phyloP scores from a whole-genome alignment of 2,888 invertebrate species.

The Rotaria macrura region DNA sequence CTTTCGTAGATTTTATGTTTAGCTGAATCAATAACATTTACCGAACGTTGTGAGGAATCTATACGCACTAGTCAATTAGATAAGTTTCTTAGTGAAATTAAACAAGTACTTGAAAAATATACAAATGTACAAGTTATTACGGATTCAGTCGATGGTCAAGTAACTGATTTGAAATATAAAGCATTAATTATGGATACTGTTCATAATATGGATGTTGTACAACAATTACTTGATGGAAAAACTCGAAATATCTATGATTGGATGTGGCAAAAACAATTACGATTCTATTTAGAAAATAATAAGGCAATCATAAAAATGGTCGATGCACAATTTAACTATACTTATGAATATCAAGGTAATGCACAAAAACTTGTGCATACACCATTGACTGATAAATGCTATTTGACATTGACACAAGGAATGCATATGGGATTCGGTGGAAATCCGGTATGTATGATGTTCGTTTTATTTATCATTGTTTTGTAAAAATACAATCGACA shows the following conservation, averaged over 20 bases:
- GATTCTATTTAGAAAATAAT: conserved; percentile 40
- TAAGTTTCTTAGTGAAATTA: conserved; percentile 50
- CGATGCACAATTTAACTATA: conserved; percentile 82
- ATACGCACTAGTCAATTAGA: conserved; percentile 57
- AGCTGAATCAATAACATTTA: conserved; percentile 72
- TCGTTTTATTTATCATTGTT: too few species aligned
- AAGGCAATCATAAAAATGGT: conserved; percentile 73
- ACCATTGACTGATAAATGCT: conserved; percentile 88
- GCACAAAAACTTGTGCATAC: conserved; percentile 86
- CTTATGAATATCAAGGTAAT: conserved; percentile 96
- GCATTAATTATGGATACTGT: conserved; percentile 82
- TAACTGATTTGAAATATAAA: conserved; percentile 74
- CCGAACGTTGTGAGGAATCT: conserved; percentile 69
- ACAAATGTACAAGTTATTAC: conserved; percentile 44
- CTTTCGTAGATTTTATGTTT: conserved; percentile 63
- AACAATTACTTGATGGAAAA: conserved; percentile 60
- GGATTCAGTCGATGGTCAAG: conserved; percentile 42
- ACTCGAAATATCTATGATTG: conserved; percentile 65
- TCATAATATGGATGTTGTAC: conserved; percentile 73
- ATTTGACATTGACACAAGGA: conserved; percentile 86
- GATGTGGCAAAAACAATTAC: conserved; percentile 85
- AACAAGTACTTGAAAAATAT: conserved; percentile 50
- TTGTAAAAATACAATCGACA: too few species aligned
- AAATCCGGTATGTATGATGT: conserved; percentile 59
- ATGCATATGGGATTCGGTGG: conserved; percentile 90